Conservation (phyloP, 2,113 vertebrate genomes). For the Petrocephalus zakoni region DNA sequence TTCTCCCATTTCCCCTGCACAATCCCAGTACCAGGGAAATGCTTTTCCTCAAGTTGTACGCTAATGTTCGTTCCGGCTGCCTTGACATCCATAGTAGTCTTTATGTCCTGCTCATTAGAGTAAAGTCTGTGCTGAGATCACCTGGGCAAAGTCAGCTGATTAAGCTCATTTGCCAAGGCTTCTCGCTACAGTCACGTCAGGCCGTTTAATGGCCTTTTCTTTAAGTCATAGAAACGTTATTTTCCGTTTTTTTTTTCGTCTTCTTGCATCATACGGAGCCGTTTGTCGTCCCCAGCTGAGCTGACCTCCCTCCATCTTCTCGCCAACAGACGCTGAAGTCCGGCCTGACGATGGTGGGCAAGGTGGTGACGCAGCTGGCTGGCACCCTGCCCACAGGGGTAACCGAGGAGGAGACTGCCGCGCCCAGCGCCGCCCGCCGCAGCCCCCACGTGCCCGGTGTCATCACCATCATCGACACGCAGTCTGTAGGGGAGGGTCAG, state of each 20-base stretch:
- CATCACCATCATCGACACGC: constrained; percentile 90
- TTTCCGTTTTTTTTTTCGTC: background rate
- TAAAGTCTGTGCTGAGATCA: background rate
- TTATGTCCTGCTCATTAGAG: background rate
- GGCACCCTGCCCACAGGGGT: constrained; percentile 80
- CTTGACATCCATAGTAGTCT: background rate
- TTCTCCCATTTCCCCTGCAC: background rate
- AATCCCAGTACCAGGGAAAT: background rate
- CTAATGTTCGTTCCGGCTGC: background rate
- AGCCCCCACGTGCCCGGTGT: constrained; percentile 83
- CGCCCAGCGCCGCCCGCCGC: constrained; percentile 74
- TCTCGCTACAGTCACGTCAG: background rate
- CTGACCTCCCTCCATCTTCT: background rate
- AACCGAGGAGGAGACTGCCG: constrained; percentile 77
- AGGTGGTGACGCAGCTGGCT: constrained; percentile 91
- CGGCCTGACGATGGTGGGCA: constrained; percentile 93
- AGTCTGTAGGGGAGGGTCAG: constrained; percentile 89
- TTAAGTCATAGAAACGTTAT: background rate
- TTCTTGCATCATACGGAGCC: background rate
- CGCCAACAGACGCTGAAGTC: constrained; percentile 81
- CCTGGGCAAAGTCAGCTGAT: background rate
- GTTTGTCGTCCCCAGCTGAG: background rate
- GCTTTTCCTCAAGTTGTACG: background rate
- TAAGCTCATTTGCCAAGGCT: background rate
- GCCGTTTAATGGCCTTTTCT: background rate